Percentiles rank a stretch among this genome's conserved stretches.
Conservation (phyloP, 2,113 vertebrate species). For the Glareola pratincola region DNA sequence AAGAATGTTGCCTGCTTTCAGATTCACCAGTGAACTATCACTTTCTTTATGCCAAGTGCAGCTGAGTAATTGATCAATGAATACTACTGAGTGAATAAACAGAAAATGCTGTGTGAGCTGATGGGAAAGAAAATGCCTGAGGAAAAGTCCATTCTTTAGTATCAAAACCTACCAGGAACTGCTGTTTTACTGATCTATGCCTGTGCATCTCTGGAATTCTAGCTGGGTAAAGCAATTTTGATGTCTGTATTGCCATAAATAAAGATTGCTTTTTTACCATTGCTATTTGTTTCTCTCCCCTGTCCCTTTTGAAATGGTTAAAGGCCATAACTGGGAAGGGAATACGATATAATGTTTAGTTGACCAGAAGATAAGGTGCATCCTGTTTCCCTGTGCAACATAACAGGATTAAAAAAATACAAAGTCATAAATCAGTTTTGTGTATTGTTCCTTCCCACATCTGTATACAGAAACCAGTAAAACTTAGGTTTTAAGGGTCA, state of each 20-base stretch:
- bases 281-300: conserved; percentile 10
- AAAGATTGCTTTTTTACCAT: not conserved
- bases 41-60: not conserved
- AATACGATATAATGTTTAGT: not conserved
- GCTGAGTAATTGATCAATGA: conserved; percentile 47
- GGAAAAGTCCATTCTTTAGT: conserved; percentile 42
- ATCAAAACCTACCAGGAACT: conserved; percentile 21
- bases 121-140: conserved; percentile 41
- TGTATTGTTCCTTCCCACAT: not conserved
- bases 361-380: not conserved
- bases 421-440: not conserved
- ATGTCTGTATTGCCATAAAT: conserved; percentile 37
- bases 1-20: not conserved
- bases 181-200: conserved; percentile 46
- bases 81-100: conserved; percentile 42
- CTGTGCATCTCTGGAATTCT: conserved; percentile 11
- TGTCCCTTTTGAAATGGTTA: not conserved
- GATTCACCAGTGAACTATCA: not conserved
- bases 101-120: conserved; percentile 39
- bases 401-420: not conserved
- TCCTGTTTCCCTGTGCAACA: not conserved
- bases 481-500: not conserved
- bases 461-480: not conserved
- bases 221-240: conserved; percentile 33
- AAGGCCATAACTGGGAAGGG: not conserved